Percentiles rank a stretch among this genome's conserved stretches.
Conservation (phyloP, 2,113 vertebrate species). For the Saguinus midas region DNA sequence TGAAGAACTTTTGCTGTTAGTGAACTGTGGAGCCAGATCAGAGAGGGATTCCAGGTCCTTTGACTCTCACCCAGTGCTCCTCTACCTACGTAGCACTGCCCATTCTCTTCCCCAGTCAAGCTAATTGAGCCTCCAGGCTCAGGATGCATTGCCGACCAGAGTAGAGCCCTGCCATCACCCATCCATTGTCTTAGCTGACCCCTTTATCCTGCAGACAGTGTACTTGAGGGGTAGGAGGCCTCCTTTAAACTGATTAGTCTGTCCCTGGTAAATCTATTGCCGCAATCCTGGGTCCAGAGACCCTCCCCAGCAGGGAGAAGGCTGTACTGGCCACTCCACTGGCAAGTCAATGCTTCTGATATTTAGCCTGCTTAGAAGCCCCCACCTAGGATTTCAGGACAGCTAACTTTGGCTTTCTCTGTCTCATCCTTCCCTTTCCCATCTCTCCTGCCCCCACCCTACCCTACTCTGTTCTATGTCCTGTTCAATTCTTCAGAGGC, state of each 20-base stretch:
- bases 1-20: neutral
- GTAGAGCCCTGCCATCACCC: neutral
- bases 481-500: neutral
- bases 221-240: neutral
- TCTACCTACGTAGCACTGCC: neutral
- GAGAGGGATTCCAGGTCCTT: neutral
- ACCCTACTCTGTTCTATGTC: neutral
- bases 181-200: neutral
- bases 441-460: neutral
- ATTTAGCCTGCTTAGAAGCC: conserved; percentile 11
- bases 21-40: neutral
- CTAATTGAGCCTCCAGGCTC: neutral
- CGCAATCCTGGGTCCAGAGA: neutral
- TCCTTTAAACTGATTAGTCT: conserved; percentile 2
- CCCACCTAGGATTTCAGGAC: neutral
- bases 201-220: neutral
- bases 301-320: neutral
- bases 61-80: neutral
- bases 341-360: neutral
- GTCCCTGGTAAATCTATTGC: neutral
- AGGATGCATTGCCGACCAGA: neutral
- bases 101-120: neutral
- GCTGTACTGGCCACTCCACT: neutral
- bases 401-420: neutral
- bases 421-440: conserved; percentile 13